phyloP scores from a whole-genome alignment of 2,113 vertebrate species.

The Semnornis frantzii region DNA sequence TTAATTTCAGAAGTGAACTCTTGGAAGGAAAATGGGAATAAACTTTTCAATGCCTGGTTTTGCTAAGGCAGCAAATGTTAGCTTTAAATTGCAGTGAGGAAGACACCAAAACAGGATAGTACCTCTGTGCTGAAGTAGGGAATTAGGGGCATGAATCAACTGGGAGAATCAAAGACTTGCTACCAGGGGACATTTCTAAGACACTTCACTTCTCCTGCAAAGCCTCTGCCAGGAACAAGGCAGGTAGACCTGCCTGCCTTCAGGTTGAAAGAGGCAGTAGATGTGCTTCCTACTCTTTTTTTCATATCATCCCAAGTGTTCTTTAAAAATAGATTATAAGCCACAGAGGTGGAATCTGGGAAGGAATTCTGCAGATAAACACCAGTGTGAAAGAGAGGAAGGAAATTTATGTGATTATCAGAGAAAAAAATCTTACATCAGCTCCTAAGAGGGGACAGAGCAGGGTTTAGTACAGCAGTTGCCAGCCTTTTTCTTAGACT shows the following conservation, averaged over 20 bases:
- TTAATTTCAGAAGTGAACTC: neutral
- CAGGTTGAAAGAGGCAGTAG: neutral
- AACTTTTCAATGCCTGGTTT: neutral
- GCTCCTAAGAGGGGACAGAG: neutral
- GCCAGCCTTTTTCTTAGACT: neutral
- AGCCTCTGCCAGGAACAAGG: neutral
- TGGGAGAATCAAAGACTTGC: neutral
- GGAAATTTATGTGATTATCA: neutral
- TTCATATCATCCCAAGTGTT: neutral
- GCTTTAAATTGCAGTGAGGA: neutral
- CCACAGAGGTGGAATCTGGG: neutral
- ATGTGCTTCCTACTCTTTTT: neutral
- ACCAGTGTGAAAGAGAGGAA: neutral
- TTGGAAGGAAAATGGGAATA: neutral
- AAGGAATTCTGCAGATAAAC: neutral
- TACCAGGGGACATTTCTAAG: neutral
- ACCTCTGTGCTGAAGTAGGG: neutral
- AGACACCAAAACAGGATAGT: neutral
- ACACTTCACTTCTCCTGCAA: neutral
- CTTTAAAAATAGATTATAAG: neutral
- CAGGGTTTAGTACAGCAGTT: neutral
- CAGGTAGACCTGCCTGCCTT: neutral
- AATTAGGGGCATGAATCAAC: neutral
- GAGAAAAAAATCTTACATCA: neutral
- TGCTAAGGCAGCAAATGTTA: neutral